Conservation (phyloP, 2,888 invertebrate species). For the Leptopterna dolabrata region DNA sequence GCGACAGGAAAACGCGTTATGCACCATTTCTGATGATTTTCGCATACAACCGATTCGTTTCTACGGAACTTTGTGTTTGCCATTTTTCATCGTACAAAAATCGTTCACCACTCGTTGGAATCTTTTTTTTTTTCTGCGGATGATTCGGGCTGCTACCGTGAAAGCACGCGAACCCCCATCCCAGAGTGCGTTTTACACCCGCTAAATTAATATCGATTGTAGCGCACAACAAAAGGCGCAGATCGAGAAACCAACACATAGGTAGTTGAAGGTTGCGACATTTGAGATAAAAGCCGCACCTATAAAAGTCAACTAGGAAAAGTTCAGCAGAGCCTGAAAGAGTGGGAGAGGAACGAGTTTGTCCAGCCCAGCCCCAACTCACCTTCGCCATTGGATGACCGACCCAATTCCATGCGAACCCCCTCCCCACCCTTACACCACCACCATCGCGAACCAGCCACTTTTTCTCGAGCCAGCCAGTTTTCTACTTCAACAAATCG, state of each 20-base stretch:
- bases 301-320: conserved; percentile 44
- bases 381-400: neutral
- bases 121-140: no score
- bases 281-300: conserved; percentile 35
- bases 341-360: conserved; percentile 9
- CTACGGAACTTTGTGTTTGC: no score
- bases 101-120: no score
- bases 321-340: conserved; percentile 28
- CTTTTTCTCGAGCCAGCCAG: neutral
- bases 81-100: no score
- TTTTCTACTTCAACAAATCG: conserved; percentile 1
- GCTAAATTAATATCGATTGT: neutral
- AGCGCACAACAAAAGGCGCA: neutral
- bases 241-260: conserved; percentile 34
- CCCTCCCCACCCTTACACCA: no score
- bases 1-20: no score
- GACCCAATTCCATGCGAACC: neutral
- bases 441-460: neutral
- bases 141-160: no score
- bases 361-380: neutral
- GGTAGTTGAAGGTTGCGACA: conserved; percentile 47
- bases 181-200: no score
- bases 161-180: no score
- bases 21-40: no score
- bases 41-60: no score